A percentile compares a stretch with the other conserved stretches of the same genome.
phyloP scores from a whole-genome alignment of 2,113 vertebrate genomes.

The Hemicordylus capensis region DNA sequence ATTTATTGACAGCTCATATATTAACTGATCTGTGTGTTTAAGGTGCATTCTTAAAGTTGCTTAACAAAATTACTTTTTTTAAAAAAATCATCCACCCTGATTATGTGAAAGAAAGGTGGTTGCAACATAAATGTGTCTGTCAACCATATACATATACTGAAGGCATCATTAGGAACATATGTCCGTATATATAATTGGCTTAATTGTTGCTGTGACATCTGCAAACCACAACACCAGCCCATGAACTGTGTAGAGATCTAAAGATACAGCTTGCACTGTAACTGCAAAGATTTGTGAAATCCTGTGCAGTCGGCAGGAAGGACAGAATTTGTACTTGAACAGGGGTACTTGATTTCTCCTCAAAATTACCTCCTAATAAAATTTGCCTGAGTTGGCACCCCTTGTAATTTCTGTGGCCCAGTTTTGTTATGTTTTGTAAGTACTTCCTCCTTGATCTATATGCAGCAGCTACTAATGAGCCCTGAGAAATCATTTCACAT shows the following conservation, averaged over 20 bases:
- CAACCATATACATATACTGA: no score
- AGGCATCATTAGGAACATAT: no score
- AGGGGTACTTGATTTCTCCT: not conserved
- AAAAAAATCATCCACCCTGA: no score
- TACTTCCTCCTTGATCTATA: not conserved
- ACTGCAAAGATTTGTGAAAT: not conserved
- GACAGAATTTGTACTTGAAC: not conserved
- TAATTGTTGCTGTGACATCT: not conserved
- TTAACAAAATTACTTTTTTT: not conserved
- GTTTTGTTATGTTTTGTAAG: not conserved
- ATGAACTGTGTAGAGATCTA: no score
- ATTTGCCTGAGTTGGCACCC: not conserved
- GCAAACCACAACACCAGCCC: not conserved
- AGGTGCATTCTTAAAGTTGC: not conserved
- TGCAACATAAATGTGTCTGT: no score
- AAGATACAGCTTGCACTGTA: not conserved
- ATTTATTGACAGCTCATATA: not conserved
- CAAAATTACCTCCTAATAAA: not conserved
- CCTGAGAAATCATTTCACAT: not conserved
- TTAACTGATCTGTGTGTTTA: not conserved
- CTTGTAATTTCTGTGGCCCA: not conserved
- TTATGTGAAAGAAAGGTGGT: no score
- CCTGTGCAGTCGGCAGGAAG: not conserved
- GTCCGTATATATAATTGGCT: no score
- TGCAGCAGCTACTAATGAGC: not conserved